These are phyloP conservation scores for Brenthis daphne DNA, from an alignment of 2,888 invertebrate species.

Conservation along the genomic window DNA sequence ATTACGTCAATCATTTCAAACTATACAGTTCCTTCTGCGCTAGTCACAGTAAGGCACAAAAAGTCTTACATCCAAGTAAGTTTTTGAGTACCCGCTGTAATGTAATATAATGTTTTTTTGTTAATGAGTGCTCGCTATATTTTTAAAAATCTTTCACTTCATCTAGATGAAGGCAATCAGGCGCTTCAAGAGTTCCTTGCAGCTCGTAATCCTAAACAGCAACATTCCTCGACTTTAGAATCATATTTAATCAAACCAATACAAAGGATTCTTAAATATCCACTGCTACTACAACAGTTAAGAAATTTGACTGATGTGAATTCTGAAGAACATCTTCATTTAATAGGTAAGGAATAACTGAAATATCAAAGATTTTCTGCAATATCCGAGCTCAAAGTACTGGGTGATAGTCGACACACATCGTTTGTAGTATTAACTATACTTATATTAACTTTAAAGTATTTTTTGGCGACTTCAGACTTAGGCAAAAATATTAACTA, in stretches of 20 bases:
- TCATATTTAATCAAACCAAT: slow-evolving; percentile 99
- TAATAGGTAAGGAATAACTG: slow-evolving; percentile 86
- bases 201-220: slow-evolving; percentile 96
- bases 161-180: slow-evolving; percentile 95
- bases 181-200: slow-evolving; percentile 97
- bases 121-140: not conserved
- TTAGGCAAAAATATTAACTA: too few species aligned
- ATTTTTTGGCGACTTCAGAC: too few species aligned
- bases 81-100: slow-evolving; percentile 44
- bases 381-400: too few species aligned
- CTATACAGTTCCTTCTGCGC: slow-evolving; percentile 99
- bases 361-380: too few species aligned
- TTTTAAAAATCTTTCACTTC: not conserved
- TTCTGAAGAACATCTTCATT: slow-evolving; percentile 96
- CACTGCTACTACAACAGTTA: slow-evolving; percentile 95
- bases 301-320: slow-evolving; percentile 95
- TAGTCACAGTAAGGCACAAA: slow-evolving; percentile 99
- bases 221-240: slow-evolving; percentile 97
- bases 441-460: too few species aligned
- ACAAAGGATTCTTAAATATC: slow-evolving; percentile 98
- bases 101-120: not conserved
- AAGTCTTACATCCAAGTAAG: slow-evolving; percentile 98
- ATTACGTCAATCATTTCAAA: slow-evolving; percentile 99
- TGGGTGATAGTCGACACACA: too few species aligned
- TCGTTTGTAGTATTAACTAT: too few species aligned